phyloP scores from a whole-genome alignment of 2,113 vertebrate genomes.

The Bufo gargarizans region DNA sequence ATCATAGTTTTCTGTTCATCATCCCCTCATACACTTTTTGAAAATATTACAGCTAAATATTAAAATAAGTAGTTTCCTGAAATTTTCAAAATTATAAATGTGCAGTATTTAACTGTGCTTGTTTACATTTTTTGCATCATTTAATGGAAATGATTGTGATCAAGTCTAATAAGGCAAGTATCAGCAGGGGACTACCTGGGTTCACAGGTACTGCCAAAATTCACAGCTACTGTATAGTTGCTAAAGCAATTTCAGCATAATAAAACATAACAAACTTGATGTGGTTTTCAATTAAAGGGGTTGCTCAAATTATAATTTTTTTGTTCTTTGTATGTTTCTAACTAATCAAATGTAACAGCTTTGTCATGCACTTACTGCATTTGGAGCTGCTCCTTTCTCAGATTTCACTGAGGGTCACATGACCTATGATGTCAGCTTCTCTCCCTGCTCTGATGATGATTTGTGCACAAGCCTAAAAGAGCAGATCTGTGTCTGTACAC shows the following conservation, averaged over 20 bases:
- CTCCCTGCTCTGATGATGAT: no score
- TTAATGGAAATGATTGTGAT: slow-evolving; percentile 13
- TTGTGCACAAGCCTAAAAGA: no score
- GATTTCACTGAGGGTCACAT: no score
- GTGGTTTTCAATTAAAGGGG: not conserved
- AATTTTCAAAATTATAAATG: not conserved
- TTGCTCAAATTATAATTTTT: no score
- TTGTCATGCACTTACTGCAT: no score
- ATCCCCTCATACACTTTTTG: not conserved
- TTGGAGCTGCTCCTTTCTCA: no score
- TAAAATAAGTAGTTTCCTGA: not conserved
- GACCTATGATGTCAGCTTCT: no score
- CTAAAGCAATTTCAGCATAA: not conserved
- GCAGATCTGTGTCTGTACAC: no score
- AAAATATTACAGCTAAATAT: not conserved
- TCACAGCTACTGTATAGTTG: not conserved
- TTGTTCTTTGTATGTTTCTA: no score
- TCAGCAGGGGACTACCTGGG: not conserved
- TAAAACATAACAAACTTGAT: slow-evolving; percentile 6
- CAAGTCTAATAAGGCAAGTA: not conserved
- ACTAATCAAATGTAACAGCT: no score
- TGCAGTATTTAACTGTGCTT: not conserved
- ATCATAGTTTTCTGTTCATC: not conserved
- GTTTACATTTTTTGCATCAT: not conserved
- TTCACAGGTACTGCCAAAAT: not conserved